Percentiles rank a stretch among this genome's conserved stretches.
phyloP scores from a whole-genome alignment of 2,797 vertebrate species.

The Siniperca obscura region DNA sequence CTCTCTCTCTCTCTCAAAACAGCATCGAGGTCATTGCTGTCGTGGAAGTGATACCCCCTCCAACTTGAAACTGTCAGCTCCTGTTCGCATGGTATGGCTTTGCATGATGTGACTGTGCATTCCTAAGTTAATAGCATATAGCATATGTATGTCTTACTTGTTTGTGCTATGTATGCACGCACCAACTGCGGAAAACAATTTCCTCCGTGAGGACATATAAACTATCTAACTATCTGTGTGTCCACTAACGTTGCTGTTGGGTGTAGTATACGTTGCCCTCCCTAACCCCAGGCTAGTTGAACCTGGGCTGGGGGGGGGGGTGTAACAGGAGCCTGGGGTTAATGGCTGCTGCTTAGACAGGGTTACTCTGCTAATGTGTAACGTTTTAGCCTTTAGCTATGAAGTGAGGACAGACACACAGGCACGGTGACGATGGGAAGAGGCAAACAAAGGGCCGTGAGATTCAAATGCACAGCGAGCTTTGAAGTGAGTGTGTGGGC shows the following conservation, averaged over 20 bases:
- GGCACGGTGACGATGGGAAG: constrained; percentile 44
- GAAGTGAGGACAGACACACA: constrained; percentile 68
- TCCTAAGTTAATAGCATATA: constrained; percentile 27
- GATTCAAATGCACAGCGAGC: constrained; percentile 21
- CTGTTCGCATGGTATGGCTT: constrained; percentile 37
- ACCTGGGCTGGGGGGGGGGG: constrained; percentile 50
- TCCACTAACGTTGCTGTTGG: constrained; percentile 34
- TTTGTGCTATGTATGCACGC: no score
- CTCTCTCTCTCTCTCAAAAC: constrained; percentile 40
- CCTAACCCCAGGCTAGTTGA: constrained; percentile 64
- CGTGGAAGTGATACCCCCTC: constrained; percentile 46
- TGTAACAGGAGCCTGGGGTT: constrained; percentile 73
- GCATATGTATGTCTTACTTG: no score
- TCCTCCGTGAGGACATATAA: no score
- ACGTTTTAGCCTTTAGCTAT: constrained; percentile 67
- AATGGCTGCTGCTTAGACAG: constrained; percentile 67
- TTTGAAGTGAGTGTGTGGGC: constrained; percentile 56
- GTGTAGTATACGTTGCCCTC: constrained; percentile 29
- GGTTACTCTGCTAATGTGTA: constrained; percentile 74
- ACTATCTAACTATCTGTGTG: neutral
- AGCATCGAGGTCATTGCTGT: constrained; percentile 62
- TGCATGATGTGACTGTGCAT: constrained; percentile 32
- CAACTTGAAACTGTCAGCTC: constrained; percentile 50
- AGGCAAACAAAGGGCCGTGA: constrained; percentile 35
- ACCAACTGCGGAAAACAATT: no score